These are phyloP conservation scores for Myodes glareolus DNA, from an alignment of 2,113 vertebrate species.

Conservation along the genomic window DNA sequence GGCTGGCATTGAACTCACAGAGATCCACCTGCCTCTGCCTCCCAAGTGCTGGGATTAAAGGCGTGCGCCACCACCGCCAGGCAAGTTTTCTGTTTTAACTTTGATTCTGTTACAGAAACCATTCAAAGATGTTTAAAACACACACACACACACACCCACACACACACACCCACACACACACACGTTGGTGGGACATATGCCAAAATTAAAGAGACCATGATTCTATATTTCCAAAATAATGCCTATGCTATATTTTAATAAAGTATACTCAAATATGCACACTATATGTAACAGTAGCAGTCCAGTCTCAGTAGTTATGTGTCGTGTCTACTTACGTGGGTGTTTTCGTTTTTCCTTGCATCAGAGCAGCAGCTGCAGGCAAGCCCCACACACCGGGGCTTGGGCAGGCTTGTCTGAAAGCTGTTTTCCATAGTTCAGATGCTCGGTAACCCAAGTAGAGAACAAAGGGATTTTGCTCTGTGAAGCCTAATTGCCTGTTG, in stretches of 20 bases:
- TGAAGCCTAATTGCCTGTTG: slow-evolving; percentile 61
- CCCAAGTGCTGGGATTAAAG: too few species aligned
- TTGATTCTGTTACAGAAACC: neutral
- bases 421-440: slow-evolving; percentile 40
- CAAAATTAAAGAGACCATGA: neutral
- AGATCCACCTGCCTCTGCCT: too few species aligned
- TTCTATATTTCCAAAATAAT: neutral
- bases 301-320: neutral
- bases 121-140: neutral
- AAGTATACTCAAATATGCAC: neutral
- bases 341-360: neutral
- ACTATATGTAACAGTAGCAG: neutral
- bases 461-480: slow-evolving; percentile 59
- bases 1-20: too few species aligned
- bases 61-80: accelerated
- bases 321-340: neutral
- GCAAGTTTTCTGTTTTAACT: slow-evolving; percentile 40
- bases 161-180: too few species aligned
- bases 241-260: neutral
- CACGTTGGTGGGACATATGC: neutral
- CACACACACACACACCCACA: too few species aligned
- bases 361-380: neutral
- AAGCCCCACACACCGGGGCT: neutral
- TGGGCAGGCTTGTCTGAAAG: slow-evolving; percentile 4
- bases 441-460: neutral